phyloP scores from a whole-genome alignment of 53 echinoderm and acorn worm species.

The Antedon mediterranea region DNA sequence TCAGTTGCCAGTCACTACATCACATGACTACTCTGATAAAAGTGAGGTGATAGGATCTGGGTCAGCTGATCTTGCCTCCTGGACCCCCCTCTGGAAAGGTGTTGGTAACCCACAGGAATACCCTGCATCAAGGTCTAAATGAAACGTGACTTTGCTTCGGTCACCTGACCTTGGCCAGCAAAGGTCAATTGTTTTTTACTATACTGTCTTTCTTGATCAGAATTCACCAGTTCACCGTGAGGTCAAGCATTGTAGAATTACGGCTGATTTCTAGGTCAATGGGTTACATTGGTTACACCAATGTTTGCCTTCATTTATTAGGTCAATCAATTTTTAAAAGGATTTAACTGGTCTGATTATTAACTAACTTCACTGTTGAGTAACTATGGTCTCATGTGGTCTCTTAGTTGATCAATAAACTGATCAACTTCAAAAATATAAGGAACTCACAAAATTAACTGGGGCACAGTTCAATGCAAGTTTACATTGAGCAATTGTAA shows the following conservation, averaged over 20 bases:
- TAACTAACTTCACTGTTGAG: background rate
- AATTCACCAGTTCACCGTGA: background rate
- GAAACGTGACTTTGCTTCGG: background rate
- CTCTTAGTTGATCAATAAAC: background rate
- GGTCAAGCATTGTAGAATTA: background rate
- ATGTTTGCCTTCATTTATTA: background rate
- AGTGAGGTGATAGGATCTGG: background rate
- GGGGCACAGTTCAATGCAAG: background rate
- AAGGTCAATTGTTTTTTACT: background rate
- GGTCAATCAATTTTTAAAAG: background rate
- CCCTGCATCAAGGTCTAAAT: background rate
- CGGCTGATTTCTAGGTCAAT: background rate
- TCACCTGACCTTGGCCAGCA: background rate
- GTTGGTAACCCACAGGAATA: background rate
- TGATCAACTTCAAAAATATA: background rate
- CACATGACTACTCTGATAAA: no score
- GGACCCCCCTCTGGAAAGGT: background rate
- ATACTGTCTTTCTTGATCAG: background rate
- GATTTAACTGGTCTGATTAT: background rate
- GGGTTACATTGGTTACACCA: background rate
- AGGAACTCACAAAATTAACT: background rate
- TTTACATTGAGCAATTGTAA: background rate
- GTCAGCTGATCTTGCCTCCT: background rate
- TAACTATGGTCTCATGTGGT: background rate
- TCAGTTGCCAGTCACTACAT: background rate